Percentiles rank a stretch among this genome's conserved stretches.
Conservation (phyloP, 2,113 vertebrate species). For the Acrocephalus kingi region DNA sequence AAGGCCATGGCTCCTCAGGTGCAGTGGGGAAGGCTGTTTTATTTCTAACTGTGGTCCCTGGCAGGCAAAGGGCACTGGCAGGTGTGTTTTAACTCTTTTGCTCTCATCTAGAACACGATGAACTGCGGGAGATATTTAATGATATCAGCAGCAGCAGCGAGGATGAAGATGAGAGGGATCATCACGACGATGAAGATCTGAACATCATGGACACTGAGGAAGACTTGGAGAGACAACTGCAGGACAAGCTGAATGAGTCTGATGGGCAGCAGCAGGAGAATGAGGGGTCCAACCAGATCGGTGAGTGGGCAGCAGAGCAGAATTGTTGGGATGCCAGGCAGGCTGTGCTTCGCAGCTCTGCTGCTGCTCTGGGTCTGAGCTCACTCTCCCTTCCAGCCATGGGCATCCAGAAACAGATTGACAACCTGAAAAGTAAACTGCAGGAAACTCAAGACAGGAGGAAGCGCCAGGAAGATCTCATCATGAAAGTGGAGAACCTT, state of each 20-base stretch:
- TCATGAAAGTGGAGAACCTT: slow-evolving; percentile 98
- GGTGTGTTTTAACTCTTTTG: not conserved
- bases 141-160: slow-evolving; percentile 91
- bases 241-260: slow-evolving; percentile 82
- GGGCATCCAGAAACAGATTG: slow-evolving; percentile 95
- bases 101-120: slow-evolving; percentile 72
- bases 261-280: slow-evolving; percentile 79
- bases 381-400: slow-evolving; percentile 73
- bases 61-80: not conserved
- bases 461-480: slow-evolving; percentile 96
- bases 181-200: slow-evolving; percentile 88
- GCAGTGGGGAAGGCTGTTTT: not conserved
- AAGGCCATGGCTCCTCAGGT: slow-evolving; percentile 83
- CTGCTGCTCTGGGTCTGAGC: not conserved
- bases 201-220: slow-evolving; percentile 93
- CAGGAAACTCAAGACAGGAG: slow-evolving; percentile 93
- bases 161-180: slow-evolving; percentile 89
- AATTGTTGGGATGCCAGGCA: not conserved
- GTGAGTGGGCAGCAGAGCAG: slow-evolving; percentile 65
- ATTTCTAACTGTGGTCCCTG: not conserved
- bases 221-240: slow-evolving; percentile 83
- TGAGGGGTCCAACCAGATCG: slow-evolving; percentile 81
- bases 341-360: not conserved
- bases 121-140: slow-evolving; percentile 84
- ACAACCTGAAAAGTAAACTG: slow-evolving; percentile 89